Evolutionary conservation across 2,888 invertebrate genomes (phyloP).

Genomic region (Tipula vernalis): DNA sequence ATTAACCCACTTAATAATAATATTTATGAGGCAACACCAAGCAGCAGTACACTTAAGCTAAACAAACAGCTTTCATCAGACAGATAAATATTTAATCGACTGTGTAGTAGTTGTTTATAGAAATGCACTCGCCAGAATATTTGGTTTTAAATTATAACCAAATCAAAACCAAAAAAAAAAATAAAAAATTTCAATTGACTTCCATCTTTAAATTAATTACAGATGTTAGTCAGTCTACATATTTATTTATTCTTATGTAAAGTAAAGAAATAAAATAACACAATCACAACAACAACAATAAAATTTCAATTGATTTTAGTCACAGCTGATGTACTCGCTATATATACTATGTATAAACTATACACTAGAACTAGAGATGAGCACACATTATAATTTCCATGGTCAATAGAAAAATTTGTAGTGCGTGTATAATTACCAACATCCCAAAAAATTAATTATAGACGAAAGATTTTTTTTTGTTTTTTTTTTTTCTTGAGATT

Average conservation of each 20-base stretch:
- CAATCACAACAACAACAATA: not conserved
- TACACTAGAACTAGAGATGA: not conserved
- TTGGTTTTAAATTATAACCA: not conserved
- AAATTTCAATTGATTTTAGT: not conserved
- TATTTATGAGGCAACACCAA: not conserved
- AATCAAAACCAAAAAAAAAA: not conserved
- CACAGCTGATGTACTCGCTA: not conserved
- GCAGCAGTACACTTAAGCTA: not conserved
- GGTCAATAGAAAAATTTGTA: constrained; percentile 4
- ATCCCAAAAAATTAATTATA: not conserved
- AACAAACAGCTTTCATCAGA: not conserved
- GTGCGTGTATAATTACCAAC: constrained; percentile 4
- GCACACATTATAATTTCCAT: not conserved
- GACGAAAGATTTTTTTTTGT: not conserved
- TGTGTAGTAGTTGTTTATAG: not conserved
- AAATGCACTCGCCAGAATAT: not conserved
- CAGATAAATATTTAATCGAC: not conserved
- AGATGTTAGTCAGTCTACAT: not conserved
- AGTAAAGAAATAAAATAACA: not conserved
- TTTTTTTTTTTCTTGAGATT: not conserved
- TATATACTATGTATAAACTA: not conserved
- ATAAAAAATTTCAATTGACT: not conserved
- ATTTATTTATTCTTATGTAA: not conserved
- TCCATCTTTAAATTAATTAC: not conserved
- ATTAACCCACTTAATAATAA: not conserved